phyloP scores from a whole-genome alignment of 2,113 vertebrate genomes.

The Paralichthys olivaceus region DNA sequence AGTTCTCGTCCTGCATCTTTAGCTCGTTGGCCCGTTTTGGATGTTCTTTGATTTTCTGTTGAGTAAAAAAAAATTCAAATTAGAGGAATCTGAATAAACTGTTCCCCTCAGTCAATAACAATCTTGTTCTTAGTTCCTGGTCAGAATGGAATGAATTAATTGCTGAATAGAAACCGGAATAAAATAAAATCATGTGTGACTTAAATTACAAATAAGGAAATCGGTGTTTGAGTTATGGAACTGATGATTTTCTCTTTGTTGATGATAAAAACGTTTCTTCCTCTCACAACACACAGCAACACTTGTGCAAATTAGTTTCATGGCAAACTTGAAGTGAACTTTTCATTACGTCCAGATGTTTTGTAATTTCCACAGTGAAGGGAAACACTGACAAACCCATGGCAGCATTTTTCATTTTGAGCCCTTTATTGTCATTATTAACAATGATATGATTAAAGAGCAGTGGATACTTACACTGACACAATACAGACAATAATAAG shows the following conservation, averaged over 20 bases:
- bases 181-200: conserved; percentile 1
- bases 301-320: conserved; percentile 11
- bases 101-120: background rate
- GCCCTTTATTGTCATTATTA: background rate
- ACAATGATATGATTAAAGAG: conserved; percentile 15
- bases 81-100: background rate
- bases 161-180: background rate
- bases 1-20: conserved; percentile 28
- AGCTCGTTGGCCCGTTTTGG: conserved; percentile 3
- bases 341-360: conserved; percentile 37
- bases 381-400: background rate
- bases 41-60: conserved; percentile 5
- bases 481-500: background rate
- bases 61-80: background rate
- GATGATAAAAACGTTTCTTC: background rate
- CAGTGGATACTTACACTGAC: background rate
- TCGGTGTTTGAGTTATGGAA: background rate
- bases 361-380: conserved; percentile 10
- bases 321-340: conserved; percentile 9
- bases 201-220: conserved; percentile 3
- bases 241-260: conserved; percentile 4
- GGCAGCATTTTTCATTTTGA: conserved; percentile 19
- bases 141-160: background rate
- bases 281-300: background rate
- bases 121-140: conserved; percentile 5